Percentiles rank a stretch among this genome's conserved stretches.
Conservation (phyloP, 2,113 vertebrate genomes). For the Athene noctua region DNA sequence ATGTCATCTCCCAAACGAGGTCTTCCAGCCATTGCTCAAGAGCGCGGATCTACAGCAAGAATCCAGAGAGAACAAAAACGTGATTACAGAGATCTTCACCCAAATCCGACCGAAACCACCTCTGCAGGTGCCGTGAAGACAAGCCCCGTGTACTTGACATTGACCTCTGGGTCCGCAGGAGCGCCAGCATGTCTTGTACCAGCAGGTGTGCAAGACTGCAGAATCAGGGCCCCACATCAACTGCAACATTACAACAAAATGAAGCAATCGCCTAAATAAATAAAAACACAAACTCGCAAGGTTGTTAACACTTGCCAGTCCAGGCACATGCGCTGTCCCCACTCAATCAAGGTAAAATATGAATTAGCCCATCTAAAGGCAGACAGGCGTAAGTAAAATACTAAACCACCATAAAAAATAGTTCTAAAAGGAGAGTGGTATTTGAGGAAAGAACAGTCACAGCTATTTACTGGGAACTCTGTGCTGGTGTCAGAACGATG, state of each 20-base stretch:
- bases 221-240: no score
- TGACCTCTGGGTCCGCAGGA: neutral
- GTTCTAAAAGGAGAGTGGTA: rapidly evolving
- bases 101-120: neutral
- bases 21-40: neutral
- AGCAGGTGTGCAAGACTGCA: neutral
- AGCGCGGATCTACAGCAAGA: neutral
- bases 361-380: no score
- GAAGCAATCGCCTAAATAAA: neutral
- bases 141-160: neutral
- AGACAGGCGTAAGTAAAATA: neutral
- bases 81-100: no score
- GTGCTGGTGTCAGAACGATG: no score
- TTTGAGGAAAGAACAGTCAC: neutral
- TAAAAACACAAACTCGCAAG: neutral
- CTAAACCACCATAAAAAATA: neutral
- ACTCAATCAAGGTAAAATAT: rapidly evolving
- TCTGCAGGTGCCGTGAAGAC: neutral
- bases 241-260: neutral
- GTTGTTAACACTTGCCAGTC: no score
- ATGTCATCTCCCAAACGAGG: rapidly evolving
- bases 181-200: rapidly evolving
- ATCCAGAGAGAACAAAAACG: neutral
- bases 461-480: neutral
- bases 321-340: rapidly evolving